Percentiles rank a stretch among this genome's conserved stretches.
phyloP scores from a whole-genome alignment of 2,888 invertebrate species.

The Syrphus vitripennis region DNA sequence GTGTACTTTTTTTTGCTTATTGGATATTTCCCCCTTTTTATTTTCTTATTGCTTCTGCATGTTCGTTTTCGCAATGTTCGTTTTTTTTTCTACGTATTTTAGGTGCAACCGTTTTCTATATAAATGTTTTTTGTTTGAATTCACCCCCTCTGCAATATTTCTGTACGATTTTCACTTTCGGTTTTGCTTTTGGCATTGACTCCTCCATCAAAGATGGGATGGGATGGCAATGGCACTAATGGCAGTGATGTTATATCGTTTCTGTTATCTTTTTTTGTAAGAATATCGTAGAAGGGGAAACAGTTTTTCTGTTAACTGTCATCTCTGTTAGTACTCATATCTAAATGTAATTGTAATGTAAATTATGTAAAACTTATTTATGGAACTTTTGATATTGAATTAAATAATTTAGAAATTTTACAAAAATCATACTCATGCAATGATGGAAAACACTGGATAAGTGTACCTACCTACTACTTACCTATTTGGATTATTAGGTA shows the following conservation, averaged over 20 bases:
- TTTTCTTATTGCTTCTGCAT: slow-evolving; percentile 13
- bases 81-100: neutral
- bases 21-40: slow-evolving; percentile 36
- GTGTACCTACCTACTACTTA: no score
- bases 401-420: no score
- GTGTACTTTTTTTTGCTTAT: neutral
- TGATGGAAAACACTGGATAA: no score
- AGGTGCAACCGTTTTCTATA: slow-evolving; percentile 45
- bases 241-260: neutral
- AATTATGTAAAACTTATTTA: no score
- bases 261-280: neutral
- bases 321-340: neutral
- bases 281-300: neutral
- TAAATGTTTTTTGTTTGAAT: slow-evolving; percentile 3
- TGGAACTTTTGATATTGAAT: no score
- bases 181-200: slow-evolving; percentile 67
- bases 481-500: no score
- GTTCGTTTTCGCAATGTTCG: neutral
- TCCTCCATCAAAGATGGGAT: slow-evolving; percentile 25
- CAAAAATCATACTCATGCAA: no score
- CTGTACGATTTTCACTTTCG: slow-evolving; percentile 71
- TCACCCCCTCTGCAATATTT: neutral
- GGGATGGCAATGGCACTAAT: neutral
- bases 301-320: neutral
- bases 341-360: neutral